Percentiles rank a stretch among this genome's conserved stretches.
phyloP scores from a whole-genome alignment of 2,113 vertebrate species.

The Delphinus delphis region DNA sequence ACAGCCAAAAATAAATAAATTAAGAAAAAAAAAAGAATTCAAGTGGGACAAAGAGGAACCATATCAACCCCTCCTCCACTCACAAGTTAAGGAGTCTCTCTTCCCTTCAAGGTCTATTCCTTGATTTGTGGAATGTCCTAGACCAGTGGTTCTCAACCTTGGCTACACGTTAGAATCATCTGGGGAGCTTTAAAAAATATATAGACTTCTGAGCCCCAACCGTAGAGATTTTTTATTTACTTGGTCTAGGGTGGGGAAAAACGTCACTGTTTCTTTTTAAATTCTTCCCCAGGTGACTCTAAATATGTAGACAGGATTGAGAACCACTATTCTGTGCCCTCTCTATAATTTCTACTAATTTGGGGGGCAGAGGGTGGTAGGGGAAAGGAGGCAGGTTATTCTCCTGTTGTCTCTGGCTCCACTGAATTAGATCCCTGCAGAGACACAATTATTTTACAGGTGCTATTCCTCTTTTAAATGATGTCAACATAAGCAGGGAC shows the following conservation, averaged over 20 bases:
- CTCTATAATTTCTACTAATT: not conserved
- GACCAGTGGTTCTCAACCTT: not conserved
- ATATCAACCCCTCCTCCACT: not conserved
- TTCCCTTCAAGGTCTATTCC: not conserved
- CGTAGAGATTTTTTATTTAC: not conserved
- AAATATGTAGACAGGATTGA: not conserved
- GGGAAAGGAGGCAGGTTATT: not conserved
- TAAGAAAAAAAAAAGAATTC: not conserved
- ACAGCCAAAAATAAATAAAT: too few species aligned
- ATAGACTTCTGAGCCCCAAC: not conserved
- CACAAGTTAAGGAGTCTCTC: not conserved
- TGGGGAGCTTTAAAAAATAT: not conserved
- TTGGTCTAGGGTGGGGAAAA: not conserved
- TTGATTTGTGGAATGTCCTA: not conserved
- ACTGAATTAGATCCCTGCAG: not conserved
- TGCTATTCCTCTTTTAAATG: not conserved
- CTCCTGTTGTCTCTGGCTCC: not conserved
- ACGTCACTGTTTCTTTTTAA: not conserved
- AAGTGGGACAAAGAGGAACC: not conserved
- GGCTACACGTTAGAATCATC: not conserved
- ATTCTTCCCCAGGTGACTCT: not conserved
- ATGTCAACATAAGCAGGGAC: not conserved
- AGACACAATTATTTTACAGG: not conserved
- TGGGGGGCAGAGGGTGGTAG: not conserved
- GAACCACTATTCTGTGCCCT: not conserved